Evolutionary conservation across 2,797 vertebrate species (phyloP).

Genomic region (Artibeus lituratus): DNA sequence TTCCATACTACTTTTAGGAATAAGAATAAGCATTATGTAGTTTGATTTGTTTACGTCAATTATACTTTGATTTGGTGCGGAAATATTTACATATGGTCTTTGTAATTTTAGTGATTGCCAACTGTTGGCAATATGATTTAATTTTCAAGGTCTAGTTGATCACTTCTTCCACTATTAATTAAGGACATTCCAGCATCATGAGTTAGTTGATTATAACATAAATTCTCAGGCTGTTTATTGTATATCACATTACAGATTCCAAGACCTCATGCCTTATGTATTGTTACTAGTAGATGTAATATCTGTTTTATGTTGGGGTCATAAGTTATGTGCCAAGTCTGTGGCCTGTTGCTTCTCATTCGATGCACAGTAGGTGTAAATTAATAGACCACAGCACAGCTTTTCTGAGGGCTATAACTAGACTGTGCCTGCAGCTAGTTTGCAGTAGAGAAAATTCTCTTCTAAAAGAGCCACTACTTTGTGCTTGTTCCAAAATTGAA

Average conservation of each 20-base stretch:
- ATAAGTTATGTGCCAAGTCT: conserved; percentile 47
- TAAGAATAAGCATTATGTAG: background rate
- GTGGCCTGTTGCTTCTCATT: conserved; percentile 70
- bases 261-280: conserved; percentile 28
- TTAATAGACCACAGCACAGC: conserved; percentile 68
- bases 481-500: background rate
- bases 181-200: background rate
- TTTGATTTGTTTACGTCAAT: background rate
- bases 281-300: conserved; percentile 49
- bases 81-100: background rate
- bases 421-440: conserved; percentile 37
- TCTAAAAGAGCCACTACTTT: background rate
- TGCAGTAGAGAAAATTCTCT: conserved; percentile 30
- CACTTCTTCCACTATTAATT: background rate
- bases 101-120: background rate
- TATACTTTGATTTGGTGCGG: background rate
- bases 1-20: background rate
- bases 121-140: background rate
- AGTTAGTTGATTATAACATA: background rate
- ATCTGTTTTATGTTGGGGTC: conserved; percentile 29
- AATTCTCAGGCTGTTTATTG: background rate
- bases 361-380: conserved; percentile 74
- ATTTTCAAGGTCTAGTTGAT: background rate
- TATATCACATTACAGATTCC: conserved; percentile 12
- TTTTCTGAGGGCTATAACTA: conserved; percentile 53